Conservation (phyloP, 2,888 invertebrate species). For the Philereme vetulata region DNA sequence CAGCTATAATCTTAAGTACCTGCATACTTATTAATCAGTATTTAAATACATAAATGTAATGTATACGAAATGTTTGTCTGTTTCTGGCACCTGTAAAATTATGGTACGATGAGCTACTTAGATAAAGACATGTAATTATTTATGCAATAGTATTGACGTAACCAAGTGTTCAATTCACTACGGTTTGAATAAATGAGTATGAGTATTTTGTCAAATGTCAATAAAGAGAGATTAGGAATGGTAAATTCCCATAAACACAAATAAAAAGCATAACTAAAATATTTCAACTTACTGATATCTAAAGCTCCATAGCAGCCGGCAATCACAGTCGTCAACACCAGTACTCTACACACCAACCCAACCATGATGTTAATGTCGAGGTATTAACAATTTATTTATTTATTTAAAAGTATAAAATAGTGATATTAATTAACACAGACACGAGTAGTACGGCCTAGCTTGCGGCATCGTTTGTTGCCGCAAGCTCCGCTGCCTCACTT, state of each 20-base stretch:
- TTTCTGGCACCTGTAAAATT: too few relatives aligned
- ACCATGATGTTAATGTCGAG: slow-evolving; percentile 16
- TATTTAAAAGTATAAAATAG: slow-evolving; percentile 8
- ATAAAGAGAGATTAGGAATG: background rate
- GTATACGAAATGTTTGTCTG: too few relatives aligned
- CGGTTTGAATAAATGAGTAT: too few relatives aligned
- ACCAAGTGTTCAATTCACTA: too few relatives aligned
- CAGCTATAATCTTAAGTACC: too few relatives aligned
- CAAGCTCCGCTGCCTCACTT: slow-evolving; percentile 34
- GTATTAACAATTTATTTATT: slow-evolving; percentile 6
- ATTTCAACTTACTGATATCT: slow-evolving; percentile 60
- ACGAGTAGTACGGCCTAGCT: slow-evolving; percentile 40
- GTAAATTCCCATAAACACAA: background rate
- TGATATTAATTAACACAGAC: slow-evolving; percentile 21
- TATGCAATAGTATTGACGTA: too few relatives aligned
- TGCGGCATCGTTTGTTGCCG: slow-evolving; percentile 44
- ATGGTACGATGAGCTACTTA: too few relatives aligned
- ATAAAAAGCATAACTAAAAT: background rate
- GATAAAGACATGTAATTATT: too few relatives aligned
- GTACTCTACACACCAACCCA: slow-evolving; percentile 30
- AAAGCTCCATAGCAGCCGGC: slow-evolving; percentile 51
- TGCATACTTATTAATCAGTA: background rate
- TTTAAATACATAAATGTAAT: background rate
- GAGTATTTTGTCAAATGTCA: too few relatives aligned
- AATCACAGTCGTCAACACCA: slow-evolving; percentile 46